These are phyloP conservation scores for Rhamnusium bicolor DNA, from an alignment of 2,888 invertebrate species.

Conservation along the genomic window DNA sequence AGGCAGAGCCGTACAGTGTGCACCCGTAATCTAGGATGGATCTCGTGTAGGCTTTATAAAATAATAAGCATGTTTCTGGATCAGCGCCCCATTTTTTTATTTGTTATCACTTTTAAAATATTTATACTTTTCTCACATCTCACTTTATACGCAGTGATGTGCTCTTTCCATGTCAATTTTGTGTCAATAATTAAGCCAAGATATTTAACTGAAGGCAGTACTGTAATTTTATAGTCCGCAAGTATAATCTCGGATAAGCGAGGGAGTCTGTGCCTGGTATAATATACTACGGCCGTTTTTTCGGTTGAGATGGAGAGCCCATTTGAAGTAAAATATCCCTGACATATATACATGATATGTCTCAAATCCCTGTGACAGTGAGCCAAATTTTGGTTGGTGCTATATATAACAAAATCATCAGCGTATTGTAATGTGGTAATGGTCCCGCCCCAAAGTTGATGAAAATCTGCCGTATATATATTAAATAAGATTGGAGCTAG, in stretches of 20 bases:
- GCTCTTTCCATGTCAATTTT: conserved; percentile 11
- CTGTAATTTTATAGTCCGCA: neutral
- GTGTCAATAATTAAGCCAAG: conserved; percentile 3
- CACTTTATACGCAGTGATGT: neutral
- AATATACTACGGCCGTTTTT: neutral
- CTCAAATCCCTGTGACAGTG: neutral
- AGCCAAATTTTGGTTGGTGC: neutral
- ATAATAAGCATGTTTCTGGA: conserved; percentile 2
- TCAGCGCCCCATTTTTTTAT: conserved; percentile 27
- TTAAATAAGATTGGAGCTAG: neutral
- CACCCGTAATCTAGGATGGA: conserved; percentile 11
- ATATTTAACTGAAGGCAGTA: neutral
- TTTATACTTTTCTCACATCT: conserved; percentile 19
- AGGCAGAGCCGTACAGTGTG: neutral
- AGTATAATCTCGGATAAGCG: neutral
- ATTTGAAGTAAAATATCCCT: neutral
- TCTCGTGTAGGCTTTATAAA: conserved; percentile 2
- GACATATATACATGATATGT: neutral
- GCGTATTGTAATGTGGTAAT: neutral
- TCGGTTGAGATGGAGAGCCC: neutral
- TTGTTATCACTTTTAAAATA: conserved; percentile 13
- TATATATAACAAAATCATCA: conserved; percentile 1
- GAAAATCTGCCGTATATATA: neutral
- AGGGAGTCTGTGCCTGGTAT: neutral
- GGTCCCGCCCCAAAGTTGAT: neutral